Evolutionary conservation across 2,113 vertebrate species (phyloP), one percentile per base, ranked within the genome.

Genomic region (Solenodon paradoxus): DNA sequence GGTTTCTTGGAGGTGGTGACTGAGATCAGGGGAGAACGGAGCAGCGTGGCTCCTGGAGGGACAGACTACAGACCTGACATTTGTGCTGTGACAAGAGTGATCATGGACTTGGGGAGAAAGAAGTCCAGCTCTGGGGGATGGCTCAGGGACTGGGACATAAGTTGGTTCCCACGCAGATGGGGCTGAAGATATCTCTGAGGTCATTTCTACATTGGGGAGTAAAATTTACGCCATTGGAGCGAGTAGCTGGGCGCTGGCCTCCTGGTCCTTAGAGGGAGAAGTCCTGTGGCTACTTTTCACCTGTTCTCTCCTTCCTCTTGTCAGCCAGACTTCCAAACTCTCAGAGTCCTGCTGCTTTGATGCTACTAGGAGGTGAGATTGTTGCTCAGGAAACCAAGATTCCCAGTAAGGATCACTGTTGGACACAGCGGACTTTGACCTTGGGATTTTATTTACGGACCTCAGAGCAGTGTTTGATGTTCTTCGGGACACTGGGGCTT

Each of bases 381-480:
- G 72, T 89, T 15, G 0, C 96, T 96, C 81, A 86, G 84, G 96
- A 94, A 88, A 94, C 75, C 47, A 32, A 84, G 95, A 38, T 49
- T 93, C 92, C 57, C n/a, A 1, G 1, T 38, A 51, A 95, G 85
- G 51, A 85, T 68, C 19, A 2, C 69, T 0, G 35, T 51, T 82
- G 90, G 40, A 42, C 61, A 40, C 30, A 49, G 77, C 38, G 35
- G 71, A 57, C 71, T 71, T 82, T 16, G 1, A 51, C 42, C 49
- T 64, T 74, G 35, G 51, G 66, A 72, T 30, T 88, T 95, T 16
- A 55, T 35, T 87, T 35, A 69, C 80, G 45, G 49, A 40, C 16
- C 30, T 47, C 79, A 45, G 49, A 66, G 42, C 2, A 1, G 24
- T 51, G 22, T 51, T 72, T 42, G 80, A 45, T 3, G 49, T 15